phyloP scores from a whole-genome alignment of 2,113 vertebrate species.

The Dromiciops gliroides region DNA sequence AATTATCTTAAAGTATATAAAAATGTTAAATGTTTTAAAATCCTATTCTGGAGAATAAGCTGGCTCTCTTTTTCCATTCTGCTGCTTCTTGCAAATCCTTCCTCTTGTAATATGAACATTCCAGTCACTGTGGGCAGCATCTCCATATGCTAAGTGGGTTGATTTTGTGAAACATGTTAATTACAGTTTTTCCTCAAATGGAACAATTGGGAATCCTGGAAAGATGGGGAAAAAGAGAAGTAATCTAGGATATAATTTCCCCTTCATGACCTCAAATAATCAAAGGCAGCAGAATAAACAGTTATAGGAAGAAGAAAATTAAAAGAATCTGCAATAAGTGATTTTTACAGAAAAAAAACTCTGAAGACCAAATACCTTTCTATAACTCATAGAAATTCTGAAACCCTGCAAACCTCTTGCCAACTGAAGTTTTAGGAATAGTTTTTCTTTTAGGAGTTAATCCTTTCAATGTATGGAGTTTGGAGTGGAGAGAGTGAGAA shows the following conservation, averaged over 20 bases:
- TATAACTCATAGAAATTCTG: neutral
- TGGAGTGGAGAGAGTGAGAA: too few relatives aligned
- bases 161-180: neutral
- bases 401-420: neutral
- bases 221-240: neutral
- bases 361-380: neutral
- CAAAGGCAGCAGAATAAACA: neutral
- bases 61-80: neutral
- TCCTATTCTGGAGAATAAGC: neutral
- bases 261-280: neutral
- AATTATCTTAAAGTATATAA: neutral
- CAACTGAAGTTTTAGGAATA: neutral
- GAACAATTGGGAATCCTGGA: neutral
- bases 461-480: neutral
- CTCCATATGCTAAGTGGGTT: neutral
- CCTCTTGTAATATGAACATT: neutral
- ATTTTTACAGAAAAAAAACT: neutral
- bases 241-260: neutral
- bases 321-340: neutral
- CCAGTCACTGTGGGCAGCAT: neutral
- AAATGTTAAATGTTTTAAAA: neutral
- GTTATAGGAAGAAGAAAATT: neutral
- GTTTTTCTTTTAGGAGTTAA: neutral
- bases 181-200: neutral
- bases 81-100: neutral